Percentiles rank a stretch among this genome's conserved stretches.
Conservation (phyloP, 2,888 invertebrate genomes). For the Diloba caeruleocephala region DNA sequence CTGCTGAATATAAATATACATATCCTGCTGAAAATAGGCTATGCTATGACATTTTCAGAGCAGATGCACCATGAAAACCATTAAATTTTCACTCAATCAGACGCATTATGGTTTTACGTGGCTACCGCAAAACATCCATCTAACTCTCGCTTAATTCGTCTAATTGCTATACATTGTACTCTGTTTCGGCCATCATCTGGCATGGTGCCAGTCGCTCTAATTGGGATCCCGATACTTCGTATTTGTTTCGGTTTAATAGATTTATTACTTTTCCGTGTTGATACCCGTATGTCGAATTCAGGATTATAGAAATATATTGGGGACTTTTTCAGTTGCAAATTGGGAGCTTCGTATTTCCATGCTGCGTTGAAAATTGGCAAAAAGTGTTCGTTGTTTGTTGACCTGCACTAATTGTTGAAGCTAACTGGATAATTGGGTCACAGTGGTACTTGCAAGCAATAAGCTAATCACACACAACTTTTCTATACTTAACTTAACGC, state of each 20-base stretch:
- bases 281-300: conserved; percentile 26
- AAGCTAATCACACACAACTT: conserved; percentile 21
- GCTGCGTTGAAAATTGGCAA: conserved; percentile 35
- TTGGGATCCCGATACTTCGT: conserved; percentile 53
- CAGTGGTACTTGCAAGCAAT: conserved; percentile 19
- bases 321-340: conserved; percentile 38
- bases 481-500: conserved; percentile 12
- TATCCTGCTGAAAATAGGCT: too few relatives aligned
- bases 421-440: conserved; percentile 46
- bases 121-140: conserved; percentile 48
- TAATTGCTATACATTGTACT: conserved; percentile 51
- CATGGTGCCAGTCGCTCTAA: conserved; percentile 49
- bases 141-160: conserved; percentile 52
- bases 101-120: conserved; percentile 24
- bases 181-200: conserved; percentile 43
- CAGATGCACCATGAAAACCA: conserved; percentile 13
- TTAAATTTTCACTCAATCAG: conserved; percentile 34
- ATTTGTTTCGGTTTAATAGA: conserved; percentile 51
- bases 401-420: conserved; percentile 43
- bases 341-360: conserved; percentile 28
- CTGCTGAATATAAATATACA: too few relatives aligned
- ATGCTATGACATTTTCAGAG: background rate
- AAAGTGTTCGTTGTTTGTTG: conserved; percentile 40
- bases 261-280: conserved; percentile 47
- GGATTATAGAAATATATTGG: conserved; percentile 36